phyloP scores from a whole-genome alignment of 2,113 vertebrate genomes.

The Paracanthobrama guichenoti region DNA sequence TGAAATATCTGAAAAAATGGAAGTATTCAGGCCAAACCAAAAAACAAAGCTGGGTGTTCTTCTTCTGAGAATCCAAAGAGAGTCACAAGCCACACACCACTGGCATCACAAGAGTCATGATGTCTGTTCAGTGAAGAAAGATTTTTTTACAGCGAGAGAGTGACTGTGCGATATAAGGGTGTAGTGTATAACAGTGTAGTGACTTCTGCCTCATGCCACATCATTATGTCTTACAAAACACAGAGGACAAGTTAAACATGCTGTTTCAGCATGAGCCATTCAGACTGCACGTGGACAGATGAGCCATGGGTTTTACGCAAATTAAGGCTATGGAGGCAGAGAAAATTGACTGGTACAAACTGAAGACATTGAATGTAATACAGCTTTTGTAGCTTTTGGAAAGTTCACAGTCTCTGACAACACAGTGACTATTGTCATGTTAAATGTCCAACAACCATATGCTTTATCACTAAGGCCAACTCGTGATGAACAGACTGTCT shows the following conservation, averaged over 20 bases:
- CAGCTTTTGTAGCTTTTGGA: background rate
- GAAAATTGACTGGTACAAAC: background rate
- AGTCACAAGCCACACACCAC: conserved; percentile 18
- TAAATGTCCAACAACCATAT: background rate
- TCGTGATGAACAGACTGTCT: conserved; percentile 5
- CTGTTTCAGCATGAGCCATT: conserved; percentile 13
- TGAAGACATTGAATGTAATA: background rate
- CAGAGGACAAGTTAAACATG: background rate
- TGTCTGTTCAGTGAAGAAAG: background rate
- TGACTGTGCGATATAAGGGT: background rate
- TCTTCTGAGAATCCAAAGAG: background rate
- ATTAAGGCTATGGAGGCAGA: background rate
- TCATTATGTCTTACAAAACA: conserved; percentile 3
- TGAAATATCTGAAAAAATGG: background rate
- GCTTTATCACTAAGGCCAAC: background rate
- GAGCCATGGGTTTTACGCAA: conserved; percentile 6
- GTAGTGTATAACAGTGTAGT: background rate
- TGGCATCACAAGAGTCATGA: background rate
- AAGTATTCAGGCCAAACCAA: background rate
- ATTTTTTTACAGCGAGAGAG: background rate
- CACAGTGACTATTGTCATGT: background rate
- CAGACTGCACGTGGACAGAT: conserved; percentile 7
- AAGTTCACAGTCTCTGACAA: background rate
- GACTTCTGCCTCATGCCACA: background rate
- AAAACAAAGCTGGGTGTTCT: conserved; percentile 45